These are phyloP conservation scores for Gastrophryne carolinensis DNA, from an alignment of 2,797 vertebrate genomes.

Conservation along the genomic window DNA sequence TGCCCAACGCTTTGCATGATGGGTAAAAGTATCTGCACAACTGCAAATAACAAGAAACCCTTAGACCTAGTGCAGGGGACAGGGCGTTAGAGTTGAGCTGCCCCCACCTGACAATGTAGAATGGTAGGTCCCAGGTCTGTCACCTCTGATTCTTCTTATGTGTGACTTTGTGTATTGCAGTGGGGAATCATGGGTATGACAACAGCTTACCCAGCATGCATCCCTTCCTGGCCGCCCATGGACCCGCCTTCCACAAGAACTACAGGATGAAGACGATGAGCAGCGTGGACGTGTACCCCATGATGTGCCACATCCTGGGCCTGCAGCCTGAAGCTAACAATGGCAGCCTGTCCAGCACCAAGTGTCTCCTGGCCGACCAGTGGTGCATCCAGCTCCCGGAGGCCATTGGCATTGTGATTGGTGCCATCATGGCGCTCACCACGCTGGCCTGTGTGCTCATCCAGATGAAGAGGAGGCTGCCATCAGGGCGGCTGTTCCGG, in stretches of 20 bases:
- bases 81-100: too few species aligned
- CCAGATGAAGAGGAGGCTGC: conserved; percentile 63
- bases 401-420: conserved; percentile 75
- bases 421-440: conserved; percentile 75
- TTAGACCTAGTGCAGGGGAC: too few species aligned
- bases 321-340: conserved; percentile 81
- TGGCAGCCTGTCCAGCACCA: conserved; percentile 74
- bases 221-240: conserved; percentile 84
- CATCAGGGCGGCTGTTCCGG: conserved; percentile 65
- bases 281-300: conserved; percentile 89
- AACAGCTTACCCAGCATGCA: conserved; percentile 90
- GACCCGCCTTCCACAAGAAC: conserved; percentile 82
- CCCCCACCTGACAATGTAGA: too few species aligned
- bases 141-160: neutral
- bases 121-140: neutral
- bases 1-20: too few species aligned
- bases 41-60: too few species aligned
- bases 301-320: conserved; percentile 89
- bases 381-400: conserved; percentile 71
- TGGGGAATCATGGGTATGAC: conserved; percentile 95
- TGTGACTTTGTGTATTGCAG: conserved; percentile 61
- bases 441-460: conserved; percentile 73
- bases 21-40: too few species aligned
- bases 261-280: conserved; percentile 65
- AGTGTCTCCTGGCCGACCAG: conserved; percentile 77